These are phyloP conservation scores for Drosophila triauraria DNA, from an alignment of 1,140 invertebrate species.

Conservation along the genomic window DNA sequence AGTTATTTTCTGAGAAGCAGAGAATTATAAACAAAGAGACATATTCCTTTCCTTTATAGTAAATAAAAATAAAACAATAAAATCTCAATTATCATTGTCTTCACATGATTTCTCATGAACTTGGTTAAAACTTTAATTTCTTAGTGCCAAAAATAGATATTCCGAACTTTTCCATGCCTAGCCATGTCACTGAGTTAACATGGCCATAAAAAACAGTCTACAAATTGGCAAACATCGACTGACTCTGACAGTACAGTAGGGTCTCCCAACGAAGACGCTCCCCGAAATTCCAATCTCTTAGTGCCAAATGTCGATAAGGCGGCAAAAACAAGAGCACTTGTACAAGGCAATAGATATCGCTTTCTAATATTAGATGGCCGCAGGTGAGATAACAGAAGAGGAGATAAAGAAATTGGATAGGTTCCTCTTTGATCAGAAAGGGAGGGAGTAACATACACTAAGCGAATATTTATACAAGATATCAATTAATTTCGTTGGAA, in stretches of 20 bases:
- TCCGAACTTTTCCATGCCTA: slow-evolving; percentile 15
- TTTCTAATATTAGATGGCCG: slow-evolving; percentile 44
- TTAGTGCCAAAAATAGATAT: slow-evolving; percentile 12
- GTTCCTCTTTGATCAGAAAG: background rate
- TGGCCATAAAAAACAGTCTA: slow-evolving; percentile 1
- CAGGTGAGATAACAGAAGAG: slow-evolving; percentile 22
- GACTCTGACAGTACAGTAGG: slow-evolving; percentile 11
- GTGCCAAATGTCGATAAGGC: slow-evolving; percentile 23
- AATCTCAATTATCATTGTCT: background rate
- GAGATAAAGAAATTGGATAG: slow-evolving; percentile 42
- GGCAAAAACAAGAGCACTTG: slow-evolving; percentile 28
- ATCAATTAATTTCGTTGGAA: background rate
- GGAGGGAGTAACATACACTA: background rate
- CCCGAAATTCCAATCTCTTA: background rate
- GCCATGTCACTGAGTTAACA: slow-evolving; percentile 1
- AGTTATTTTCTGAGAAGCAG: background rate
- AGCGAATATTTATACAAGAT: no score
- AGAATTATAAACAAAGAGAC: background rate
- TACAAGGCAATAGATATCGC: slow-evolving; percentile 39
- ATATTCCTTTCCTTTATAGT: no score
- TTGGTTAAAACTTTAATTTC: background rate
- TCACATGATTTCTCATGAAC: background rate
- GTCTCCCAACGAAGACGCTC: slow-evolving; percentile 7
- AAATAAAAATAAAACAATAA: background rate
- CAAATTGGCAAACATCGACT: background rate